These are phyloP conservation scores for Pseudomyrmex cubaensis DNA, from an alignment of 1,140 invertebrate species.

Conservation along the genomic window DNA sequence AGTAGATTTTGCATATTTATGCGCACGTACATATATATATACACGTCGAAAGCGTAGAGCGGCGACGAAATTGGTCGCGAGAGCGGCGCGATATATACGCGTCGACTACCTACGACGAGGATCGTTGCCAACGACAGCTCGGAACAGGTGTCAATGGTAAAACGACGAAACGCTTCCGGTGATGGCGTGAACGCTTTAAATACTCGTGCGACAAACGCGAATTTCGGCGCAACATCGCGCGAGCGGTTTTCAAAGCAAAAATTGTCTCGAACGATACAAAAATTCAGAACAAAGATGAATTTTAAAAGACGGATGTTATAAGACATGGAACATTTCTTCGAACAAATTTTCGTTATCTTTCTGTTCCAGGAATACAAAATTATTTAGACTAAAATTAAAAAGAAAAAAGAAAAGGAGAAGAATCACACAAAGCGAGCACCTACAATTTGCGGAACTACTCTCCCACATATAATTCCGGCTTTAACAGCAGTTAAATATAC, in stretches of 20 bases:
- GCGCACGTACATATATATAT: background rate
- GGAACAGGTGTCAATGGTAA: conserved; percentile 70
- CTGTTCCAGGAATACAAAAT: background rate
- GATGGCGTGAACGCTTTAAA: conserved; percentile 62
- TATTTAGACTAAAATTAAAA: background rate
- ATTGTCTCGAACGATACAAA: background rate
- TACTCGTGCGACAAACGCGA: conserved; percentile 22
- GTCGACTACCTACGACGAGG: conserved; percentile 11
- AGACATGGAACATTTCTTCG: background rate
- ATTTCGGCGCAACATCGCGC: conserved; percentile 21
- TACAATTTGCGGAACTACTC: conserved; percentile 56
- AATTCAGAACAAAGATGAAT: background rate
- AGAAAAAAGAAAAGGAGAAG: conserved; percentile 26
- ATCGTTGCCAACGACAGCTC: conserved; percentile 52
- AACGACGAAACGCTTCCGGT: conserved; percentile 51
- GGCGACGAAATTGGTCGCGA: conserved; percentile 61
- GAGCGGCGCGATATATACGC: conserved; percentile 31
- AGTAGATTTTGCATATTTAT: conserved; percentile 4
- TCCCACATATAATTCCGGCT: conserved; percentile 53
- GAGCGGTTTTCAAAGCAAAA: background rate
- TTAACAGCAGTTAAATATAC: conserved; percentile 77
- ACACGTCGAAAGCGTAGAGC: conserved; percentile 24
- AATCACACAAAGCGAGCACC: conserved; percentile 45
- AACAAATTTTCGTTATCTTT: background rate
- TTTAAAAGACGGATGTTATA: background rate